Conservation (phyloP, 1,140 invertebrate species). For the Formica exsecta region DNA sequence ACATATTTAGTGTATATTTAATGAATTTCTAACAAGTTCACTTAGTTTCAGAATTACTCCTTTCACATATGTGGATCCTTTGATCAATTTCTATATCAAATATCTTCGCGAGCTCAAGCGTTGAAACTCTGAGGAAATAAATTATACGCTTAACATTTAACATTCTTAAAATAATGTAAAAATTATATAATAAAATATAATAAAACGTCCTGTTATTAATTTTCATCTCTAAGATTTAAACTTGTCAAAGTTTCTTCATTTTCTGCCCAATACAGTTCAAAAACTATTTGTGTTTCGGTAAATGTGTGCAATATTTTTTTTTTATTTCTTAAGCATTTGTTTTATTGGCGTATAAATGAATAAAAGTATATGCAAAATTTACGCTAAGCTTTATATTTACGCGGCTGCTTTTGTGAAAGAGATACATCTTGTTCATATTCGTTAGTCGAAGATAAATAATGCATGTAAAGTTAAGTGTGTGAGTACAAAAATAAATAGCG, state of each 20-base stretch:
- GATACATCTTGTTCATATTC: constrained; percentile 3
- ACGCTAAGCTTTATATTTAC: not conserved
- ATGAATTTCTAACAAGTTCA: not conserved
- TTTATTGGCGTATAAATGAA: not conserved
- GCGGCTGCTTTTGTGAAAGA: not conserved
- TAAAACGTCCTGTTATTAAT: not conserved
- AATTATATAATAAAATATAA: not conserved
- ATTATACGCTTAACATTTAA: not conserved
- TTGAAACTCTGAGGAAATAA: not conserved
- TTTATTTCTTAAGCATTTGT: not conserved
- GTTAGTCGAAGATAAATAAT: constrained; percentile 11
- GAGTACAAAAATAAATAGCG: not conserved
- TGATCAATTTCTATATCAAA: not conserved
- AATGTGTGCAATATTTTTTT: not conserved
- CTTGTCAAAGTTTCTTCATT: not conserved
- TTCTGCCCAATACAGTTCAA: not conserved
- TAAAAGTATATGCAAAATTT: not conserved
- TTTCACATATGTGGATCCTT: not conserved
- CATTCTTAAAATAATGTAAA: not conserved
- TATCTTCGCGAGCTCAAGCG: not conserved
- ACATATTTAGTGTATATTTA: not conserved
- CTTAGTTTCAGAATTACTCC: not conserved
- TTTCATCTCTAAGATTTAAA: not conserved
- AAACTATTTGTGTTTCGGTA: not conserved
- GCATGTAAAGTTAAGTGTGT: not conserved